phyloP scores from a whole-genome alignment of 1,140 invertebrate species.

The Parapsyche elsis region DNA sequence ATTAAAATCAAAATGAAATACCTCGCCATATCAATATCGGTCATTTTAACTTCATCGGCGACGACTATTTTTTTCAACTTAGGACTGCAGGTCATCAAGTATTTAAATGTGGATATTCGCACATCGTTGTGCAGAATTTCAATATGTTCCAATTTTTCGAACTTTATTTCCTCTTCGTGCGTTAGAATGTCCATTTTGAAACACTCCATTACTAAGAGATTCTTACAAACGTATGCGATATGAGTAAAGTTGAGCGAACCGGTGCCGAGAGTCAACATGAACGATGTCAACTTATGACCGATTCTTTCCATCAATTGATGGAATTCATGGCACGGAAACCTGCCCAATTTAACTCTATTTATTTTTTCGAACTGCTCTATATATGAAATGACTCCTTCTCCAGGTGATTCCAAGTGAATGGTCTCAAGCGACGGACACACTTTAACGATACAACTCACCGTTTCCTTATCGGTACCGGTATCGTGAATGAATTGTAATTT shows the following conservation, averaged over 20 bases:
- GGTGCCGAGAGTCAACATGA: conserved; percentile 72
- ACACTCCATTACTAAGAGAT: conserved; percentile 70
- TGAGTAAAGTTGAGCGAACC: conserved; percentile 71
- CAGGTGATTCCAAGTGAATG: conserved; percentile 71
- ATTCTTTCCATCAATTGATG: conserved; percentile 68
- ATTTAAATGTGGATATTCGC: conserved; percentile 67
- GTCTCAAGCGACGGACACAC: conserved; percentile 71
- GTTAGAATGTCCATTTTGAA: conserved; percentile 71
- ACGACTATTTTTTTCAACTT: conserved; percentile 71
- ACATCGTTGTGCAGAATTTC: conserved; percentile 73
- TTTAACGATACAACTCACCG: conserved; percentile 68
- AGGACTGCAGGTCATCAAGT: conserved; percentile 70
- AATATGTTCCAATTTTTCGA: conserved; percentile 71
- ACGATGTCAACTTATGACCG: conserved; percentile 68
- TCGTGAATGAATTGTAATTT: conserved; percentile 73
- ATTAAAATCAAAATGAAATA: conserved; percentile 57
- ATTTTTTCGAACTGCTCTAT: conserved; percentile 67
- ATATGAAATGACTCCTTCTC: conserved; percentile 66
- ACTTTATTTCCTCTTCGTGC: conserved; percentile 69
- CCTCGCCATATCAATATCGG: conserved; percentile 73
- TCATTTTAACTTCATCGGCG: conserved; percentile 70
- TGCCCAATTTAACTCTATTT: conserved; percentile 71
- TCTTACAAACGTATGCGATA: conserved; percentile 69
- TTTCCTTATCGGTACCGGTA: conserved; percentile 68
- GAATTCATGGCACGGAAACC: conserved; percentile 72